A percentile compares a stretch with the other conserved stretches of the same genome.
phyloP scores from a whole-genome alignment of 1,140 invertebrate genomes.

The Eulimnadia texana region DNA sequence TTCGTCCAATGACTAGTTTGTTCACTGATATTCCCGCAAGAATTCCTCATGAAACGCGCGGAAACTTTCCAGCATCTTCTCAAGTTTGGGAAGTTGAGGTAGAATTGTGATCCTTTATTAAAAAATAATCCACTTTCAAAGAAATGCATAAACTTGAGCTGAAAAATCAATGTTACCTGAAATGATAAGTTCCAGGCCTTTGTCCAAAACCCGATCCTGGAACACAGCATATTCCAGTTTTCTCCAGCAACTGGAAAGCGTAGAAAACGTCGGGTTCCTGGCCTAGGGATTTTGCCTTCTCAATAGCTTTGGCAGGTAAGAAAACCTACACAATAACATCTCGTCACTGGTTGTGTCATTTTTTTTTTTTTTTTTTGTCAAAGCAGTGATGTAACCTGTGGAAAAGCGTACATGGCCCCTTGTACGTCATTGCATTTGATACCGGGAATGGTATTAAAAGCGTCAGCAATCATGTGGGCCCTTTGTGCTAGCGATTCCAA shows the following conservation, averaged over 20 bases:
- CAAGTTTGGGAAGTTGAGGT: constrained; percentile 70
- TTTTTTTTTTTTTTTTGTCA: not conserved
- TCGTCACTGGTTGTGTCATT: not conserved
- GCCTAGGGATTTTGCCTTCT: constrained; percentile 51
- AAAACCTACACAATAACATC: constrained; percentile 1
- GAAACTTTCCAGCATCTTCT: constrained; percentile 70
- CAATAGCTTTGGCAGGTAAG: constrained; percentile 53
- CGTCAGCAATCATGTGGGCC: constrained; percentile 71
- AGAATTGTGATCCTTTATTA: constrained; percentile 55
- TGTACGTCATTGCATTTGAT: constrained; percentile 69
- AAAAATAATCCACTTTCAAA: constrained; percentile 18
- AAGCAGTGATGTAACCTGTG: constrained; percentile 33
- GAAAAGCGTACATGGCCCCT: constrained; percentile 97
- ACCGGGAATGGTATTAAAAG: constrained; percentile 74
- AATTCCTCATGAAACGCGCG: constrained; percentile 75
- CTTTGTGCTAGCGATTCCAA: constrained; percentile 58
- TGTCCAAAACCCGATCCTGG: constrained; percentile 94
- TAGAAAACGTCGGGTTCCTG: constrained; percentile 81
- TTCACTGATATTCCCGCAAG: constrained; percentile 50
- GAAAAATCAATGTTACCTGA: constrained; percentile 40
- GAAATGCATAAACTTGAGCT: constrained; percentile 3
- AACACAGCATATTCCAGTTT: constrained; percentile 77
- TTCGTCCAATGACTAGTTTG: too few relatives aligned
- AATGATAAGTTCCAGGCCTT: constrained; percentile 81
- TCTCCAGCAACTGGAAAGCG: constrained; percentile 82